A percentile compares a stretch with the other conserved stretches of the same genome.
phyloP scores from a whole-genome alignment of 2,888 invertebrate genomes.

The Halocaridina rubra region DNA sequence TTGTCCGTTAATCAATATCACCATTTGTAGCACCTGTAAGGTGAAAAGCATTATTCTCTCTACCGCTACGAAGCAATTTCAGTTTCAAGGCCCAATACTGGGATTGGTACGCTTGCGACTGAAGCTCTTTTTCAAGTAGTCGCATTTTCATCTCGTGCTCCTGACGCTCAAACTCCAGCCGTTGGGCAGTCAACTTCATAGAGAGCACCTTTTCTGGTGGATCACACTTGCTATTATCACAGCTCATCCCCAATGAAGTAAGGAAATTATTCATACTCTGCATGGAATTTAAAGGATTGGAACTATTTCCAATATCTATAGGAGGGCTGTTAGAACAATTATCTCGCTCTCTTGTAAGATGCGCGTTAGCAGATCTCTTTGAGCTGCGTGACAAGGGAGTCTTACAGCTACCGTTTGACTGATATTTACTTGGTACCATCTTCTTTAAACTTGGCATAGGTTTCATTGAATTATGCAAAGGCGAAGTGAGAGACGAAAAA shows the following conservation, averaged over 20 bases:
- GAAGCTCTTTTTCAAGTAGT: constrained; percentile 56
- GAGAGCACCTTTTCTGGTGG: constrained; percentile 12
- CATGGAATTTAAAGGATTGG: not conserved
- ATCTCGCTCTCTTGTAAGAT: constrained; percentile 3
- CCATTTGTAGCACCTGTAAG: constrained; percentile 50
- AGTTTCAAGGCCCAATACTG: constrained; percentile 59
- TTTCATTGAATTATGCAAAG: constrained; percentile 31
- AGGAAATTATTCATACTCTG: not conserved
- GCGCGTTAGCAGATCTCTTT: not conserved
- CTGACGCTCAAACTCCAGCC: constrained; percentile 44
- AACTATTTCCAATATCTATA: not conserved
- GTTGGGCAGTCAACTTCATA: constrained; percentile 36
- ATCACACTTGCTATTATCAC: constrained; percentile 16
- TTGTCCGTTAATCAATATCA: constrained; percentile 49
- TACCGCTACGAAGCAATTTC: constrained; percentile 43
- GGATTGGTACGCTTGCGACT: constrained; percentile 52
- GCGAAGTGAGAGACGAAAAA: constrained; percentile 12
- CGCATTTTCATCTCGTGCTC: constrained; percentile 60
- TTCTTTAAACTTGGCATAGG: constrained; percentile 60
- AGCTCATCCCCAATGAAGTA: not conserved
- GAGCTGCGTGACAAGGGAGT: not conserved
- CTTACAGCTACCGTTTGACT: constrained; percentile 11
- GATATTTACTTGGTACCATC: constrained; percentile 47
- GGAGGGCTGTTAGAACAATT: not conserved
- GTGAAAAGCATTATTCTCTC: constrained; percentile 31